These are phyloP conservation scores for Heliconius cydno DNA, from an alignment of 2,888 invertebrate genomes.

Conservation along the genomic window DNA sequence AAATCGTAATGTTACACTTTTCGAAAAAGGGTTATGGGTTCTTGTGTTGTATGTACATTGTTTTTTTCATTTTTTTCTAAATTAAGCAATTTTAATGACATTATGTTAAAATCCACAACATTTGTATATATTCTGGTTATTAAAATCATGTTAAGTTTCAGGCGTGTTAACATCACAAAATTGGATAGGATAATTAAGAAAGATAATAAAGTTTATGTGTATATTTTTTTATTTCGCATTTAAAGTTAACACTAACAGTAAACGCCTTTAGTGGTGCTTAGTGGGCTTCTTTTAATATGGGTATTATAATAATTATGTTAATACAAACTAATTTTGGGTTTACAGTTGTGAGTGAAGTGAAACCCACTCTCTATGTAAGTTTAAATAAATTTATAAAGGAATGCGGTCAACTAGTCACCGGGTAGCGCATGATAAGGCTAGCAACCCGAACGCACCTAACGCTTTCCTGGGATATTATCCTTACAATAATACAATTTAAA, in stretches of 20 bases:
- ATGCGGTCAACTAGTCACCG: slow-evolving; percentile 79
- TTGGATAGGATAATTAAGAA: neutral
- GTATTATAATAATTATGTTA: slow-evolving; percentile 57
- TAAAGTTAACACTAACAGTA: slow-evolving; percentile 42
- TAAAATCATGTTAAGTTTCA: no score
- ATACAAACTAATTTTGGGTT: slow-evolving; percentile 81
- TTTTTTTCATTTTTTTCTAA: neutral
- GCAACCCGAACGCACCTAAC: slow-evolving; percentile 73
- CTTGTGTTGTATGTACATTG: neutral
- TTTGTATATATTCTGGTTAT: neutral
- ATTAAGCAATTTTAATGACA: slow-evolving; percentile 11
- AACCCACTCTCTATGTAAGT: slow-evolving; percentile 78
- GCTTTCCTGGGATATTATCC: slow-evolving; percentile 64
- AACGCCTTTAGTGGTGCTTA: slow-evolving; percentile 55
- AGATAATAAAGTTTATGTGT: slow-evolving; percentile 50
- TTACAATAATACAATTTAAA: slow-evolving; percentile 12
- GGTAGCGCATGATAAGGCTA: slow-evolving; percentile 80
- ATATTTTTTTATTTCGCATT: slow-evolving; percentile 50
- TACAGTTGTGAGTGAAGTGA: slow-evolving; percentile 82
- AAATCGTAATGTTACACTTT: neutral
- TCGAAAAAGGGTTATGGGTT: neutral
- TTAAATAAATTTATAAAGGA: slow-evolving; percentile 72
- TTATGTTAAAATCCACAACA: neutral
- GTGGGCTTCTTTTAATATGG: slow-evolving; percentile 64
- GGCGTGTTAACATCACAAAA: neutral